Percentiles rank a stretch among this genome's conserved stretches.
Conservation (phyloP, 1,140 invertebrate genomes). For the Ylistrum balloti region DNA sequence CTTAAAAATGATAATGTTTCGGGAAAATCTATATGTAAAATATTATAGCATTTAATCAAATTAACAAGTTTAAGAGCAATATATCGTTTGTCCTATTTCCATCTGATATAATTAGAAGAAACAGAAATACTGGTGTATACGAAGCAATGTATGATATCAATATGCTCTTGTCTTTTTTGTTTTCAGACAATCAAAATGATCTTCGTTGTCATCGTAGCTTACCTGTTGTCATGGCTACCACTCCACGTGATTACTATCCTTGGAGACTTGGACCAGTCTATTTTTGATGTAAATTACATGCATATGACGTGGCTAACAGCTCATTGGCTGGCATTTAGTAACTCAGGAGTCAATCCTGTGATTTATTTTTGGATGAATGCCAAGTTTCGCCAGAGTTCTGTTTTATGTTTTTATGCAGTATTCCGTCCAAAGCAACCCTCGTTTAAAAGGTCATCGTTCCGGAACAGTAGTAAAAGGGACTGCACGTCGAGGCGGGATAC, state of each 20-base stretch:
- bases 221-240: conserved; percentile 58
- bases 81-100: too few species aligned
- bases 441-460: not conserved
- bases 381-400: conserved; percentile 47
- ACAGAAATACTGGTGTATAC: too few species aligned
- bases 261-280: conserved; percentile 52
- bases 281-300: conserved; percentile 50
- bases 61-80: too few species aligned
- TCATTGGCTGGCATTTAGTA: conserved; percentile 57
- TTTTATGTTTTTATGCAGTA: not conserved
- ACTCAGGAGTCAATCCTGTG: conserved; percentile 49
- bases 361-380: conserved; percentile 61
- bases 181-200: conserved; percentile 61
- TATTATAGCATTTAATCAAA: too few species aligned
- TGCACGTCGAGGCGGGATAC: not conserved
- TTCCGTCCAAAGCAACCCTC: not conserved
- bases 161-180: not conserved
- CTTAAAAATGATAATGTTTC: too few species aligned
- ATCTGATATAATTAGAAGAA: too few species aligned
- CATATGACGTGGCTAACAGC: conserved; percentile 57
- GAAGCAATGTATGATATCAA: too few species aligned
- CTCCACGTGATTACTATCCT: conserved; percentile 50
- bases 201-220: conserved; percentile 49
- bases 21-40: too few species aligned
- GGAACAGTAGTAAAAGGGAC: not conserved